These are phyloP conservation scores for Bombus pyrosoma DNA, from an alignment of 1,140 invertebrate genomes.

Conservation along the genomic window DNA sequence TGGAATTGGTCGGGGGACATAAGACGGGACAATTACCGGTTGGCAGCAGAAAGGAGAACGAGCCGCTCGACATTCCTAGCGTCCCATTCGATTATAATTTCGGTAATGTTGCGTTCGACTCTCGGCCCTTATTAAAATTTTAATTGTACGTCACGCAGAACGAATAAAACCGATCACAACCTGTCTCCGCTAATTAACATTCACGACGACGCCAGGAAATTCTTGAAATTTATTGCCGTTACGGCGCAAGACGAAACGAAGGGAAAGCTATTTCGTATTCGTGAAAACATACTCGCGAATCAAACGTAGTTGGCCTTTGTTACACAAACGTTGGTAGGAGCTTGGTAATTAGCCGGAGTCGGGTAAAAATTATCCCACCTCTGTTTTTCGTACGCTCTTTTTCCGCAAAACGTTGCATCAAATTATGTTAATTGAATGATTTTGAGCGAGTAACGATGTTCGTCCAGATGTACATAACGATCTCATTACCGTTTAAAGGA, in stretches of 20 bases:
- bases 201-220: not conserved
- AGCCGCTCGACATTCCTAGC: conserved; percentile 43
- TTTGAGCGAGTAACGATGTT: not conserved
- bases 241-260: not conserved
- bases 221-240: conserved; percentile 9
- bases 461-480: conserved; percentile 22
- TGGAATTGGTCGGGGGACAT: conserved; percentile 29
- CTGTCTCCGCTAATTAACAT: conserved; percentile 26
- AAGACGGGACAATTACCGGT: conserved; percentile 59
- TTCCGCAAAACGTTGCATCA: not conserved
- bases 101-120: not conserved
- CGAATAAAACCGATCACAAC: conserved; percentile 21
- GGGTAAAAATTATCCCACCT: not conserved
- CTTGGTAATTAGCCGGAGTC: not conserved
- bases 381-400: not conserved
- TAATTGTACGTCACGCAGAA: conserved; percentile 16
- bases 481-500: conserved; percentile 23
- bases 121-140: conserved; percentile 23
- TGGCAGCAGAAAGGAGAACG: conserved; percentile 22
- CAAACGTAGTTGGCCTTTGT: not conserved
- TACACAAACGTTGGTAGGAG: not conserved
- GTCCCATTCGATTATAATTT: conserved; percentile 56
- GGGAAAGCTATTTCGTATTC: not conserved
- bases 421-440: conserved; percentile 14
- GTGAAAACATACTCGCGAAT: not conserved